A percentile compares a stretch with the other conserved stretches of the same genome.
Conservation (phyloP, 1,140 invertebrate genomes). For the Tenebrio molitor region DNA sequence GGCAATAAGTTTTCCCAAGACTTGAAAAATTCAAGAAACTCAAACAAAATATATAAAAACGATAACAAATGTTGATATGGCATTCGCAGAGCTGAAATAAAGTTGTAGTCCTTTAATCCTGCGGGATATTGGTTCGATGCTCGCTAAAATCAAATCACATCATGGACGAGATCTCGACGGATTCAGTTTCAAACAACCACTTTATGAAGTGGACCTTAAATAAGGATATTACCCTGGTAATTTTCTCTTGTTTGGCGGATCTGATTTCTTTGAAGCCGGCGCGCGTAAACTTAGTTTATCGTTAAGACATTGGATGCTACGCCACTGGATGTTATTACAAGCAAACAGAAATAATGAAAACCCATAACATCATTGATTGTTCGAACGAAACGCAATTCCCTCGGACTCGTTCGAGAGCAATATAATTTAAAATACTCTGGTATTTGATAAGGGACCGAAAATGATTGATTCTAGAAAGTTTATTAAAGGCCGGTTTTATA, state of each 20-base stretch:
- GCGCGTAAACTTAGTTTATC: slow-evolving; percentile 33
- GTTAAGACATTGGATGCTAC: slow-evolving; percentile 28
- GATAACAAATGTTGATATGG: slow-evolving; percentile 24
- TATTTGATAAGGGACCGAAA: slow-evolving; percentile 50
- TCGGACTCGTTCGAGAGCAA: slow-evolving; percentile 45
- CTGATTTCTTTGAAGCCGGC: slow-evolving; percentile 31
- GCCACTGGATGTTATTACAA: slow-evolving; percentile 46
- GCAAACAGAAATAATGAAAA: slow-evolving; percentile 51
- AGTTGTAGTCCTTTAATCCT: slow-evolving; percentile 39
- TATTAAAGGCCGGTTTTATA: slow-evolving; percentile 48
- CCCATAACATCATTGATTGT: slow-evolving; percentile 51
- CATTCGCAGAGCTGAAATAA: slow-evolving; percentile 16
- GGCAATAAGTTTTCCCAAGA: neutral
- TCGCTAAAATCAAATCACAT: slow-evolving; percentile 46
- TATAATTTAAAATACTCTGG: slow-evolving; percentile 53
- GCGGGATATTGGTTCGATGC: slow-evolving; percentile 36
- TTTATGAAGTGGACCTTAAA: slow-evolving; percentile 44
- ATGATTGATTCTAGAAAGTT: slow-evolving; percentile 50
- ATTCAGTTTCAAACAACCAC: slow-evolving; percentile 48
- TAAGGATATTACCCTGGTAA: slow-evolving; percentile 45
- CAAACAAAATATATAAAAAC: slow-evolving; percentile 28
- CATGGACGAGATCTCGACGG: slow-evolving; percentile 44
- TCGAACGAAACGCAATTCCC: slow-evolving; percentile 51
- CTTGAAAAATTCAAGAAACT: slow-evolving; percentile 27
- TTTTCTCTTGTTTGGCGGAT: slow-evolving; percentile 38